These are phyloP conservation scores for Aratinga solstitialis DNA, from an alignment of 2,797 vertebrate genomes.

Conservation along the genomic window DNA sequence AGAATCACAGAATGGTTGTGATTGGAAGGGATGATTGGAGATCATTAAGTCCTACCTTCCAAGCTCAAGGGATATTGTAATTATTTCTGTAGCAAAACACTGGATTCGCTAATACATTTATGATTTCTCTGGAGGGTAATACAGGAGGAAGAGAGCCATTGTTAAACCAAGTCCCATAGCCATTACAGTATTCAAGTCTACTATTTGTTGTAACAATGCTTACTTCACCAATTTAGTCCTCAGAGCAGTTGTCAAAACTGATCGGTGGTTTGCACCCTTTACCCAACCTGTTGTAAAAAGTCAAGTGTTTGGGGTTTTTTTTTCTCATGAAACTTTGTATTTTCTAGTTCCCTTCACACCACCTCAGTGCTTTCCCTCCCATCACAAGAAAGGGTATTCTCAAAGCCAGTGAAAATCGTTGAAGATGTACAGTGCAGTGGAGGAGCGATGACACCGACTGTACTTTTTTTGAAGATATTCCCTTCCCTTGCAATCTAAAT, in stretches of 20 bases:
- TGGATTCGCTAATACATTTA: neutral
- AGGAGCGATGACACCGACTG: neutral
- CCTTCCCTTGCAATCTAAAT: neutral
- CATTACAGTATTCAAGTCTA: neutral
- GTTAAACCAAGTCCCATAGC: neutral
- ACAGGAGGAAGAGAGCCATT: neutral
- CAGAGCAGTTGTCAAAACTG: neutral
- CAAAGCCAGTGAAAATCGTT: neutral
- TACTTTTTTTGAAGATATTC: neutral
- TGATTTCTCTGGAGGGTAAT: neutral
- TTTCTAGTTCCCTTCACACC: neutral
- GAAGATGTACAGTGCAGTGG: neutral
- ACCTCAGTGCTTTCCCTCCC: neutral
- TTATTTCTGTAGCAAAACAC: constrained; percentile 7
- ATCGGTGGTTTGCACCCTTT: neutral
- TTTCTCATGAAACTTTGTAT: neutral
- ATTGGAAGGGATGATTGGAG: neutral
- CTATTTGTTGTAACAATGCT: neutral
- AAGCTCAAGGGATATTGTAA: neutral
- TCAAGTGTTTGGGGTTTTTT: neutral
- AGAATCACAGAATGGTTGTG: neutral
- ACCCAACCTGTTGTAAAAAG: neutral
- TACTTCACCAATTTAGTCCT: neutral
- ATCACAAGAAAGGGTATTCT: neutral
- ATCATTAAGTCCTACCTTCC: neutral